Percentiles rank a stretch among this genome's conserved stretches.
Conservation (phyloP, 2,888 invertebrate genomes). For the Chaetoderma sp. region DNA sequence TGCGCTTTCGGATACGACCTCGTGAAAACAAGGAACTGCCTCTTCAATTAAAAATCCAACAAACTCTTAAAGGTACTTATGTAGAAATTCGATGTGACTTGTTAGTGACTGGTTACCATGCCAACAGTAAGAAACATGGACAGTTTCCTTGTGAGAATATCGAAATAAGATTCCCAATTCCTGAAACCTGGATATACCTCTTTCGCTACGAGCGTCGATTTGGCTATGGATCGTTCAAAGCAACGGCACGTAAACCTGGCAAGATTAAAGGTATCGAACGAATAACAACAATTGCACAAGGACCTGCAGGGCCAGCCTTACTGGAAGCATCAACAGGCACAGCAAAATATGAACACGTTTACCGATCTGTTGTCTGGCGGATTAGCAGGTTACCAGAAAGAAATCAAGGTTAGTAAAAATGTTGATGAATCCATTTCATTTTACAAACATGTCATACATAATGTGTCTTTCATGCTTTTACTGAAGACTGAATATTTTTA, state of each 20-base stretch:
- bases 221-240: constrained; percentile 96
- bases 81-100: constrained; percentile 96
- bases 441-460: background rate
- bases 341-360: constrained; percentile 99
- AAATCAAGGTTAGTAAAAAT: constrained; percentile 91
- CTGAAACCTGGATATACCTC: constrained; percentile 99
- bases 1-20: constrained; percentile 92
- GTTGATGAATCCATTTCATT: background rate
- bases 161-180: constrained; percentile 90
- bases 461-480: too few relatives aligned
- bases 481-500: too few relatives aligned
- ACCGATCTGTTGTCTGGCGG: constrained; percentile 97
- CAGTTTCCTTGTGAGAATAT: constrained; percentile 84
- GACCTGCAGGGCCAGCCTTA: constrained; percentile 60
- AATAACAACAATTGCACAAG: constrained; percentile 68
- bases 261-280: constrained; percentile 73
- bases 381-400: constrained; percentile 97
- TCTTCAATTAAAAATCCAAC: constrained; percentile 90
- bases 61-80: constrained; percentile 73
- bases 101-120: constrained; percentile 96
- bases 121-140: constrained; percentile 92
- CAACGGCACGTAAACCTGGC: constrained; percentile 77
- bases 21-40: constrained; percentile 85
- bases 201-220: constrained; percentile 99
- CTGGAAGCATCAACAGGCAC: constrained; percentile 81